Evolutionary conservation across 2,113 vertebrate genomes (phyloP).

Genomic region (Apodemus speciosus): DNA sequence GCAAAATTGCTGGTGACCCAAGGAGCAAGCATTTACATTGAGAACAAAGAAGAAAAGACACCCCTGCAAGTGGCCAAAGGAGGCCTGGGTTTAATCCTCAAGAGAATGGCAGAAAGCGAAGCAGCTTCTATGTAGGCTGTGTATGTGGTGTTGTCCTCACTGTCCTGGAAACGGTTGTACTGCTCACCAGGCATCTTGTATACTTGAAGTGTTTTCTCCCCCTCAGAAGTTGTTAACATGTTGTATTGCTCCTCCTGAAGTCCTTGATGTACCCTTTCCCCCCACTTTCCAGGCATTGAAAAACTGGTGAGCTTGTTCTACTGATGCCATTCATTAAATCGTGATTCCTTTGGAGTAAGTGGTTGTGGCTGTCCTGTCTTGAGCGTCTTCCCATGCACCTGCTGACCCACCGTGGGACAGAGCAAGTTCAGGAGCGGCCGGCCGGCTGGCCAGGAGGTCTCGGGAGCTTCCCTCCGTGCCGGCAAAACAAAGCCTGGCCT

Average conservation of each 20-base stretch:
- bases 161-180: constrained; percentile 35
- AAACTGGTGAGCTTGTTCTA: constrained; percentile 48
- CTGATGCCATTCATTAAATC: constrained; percentile 38
- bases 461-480: neutral
- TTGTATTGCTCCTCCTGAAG: constrained; percentile 10
- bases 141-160: constrained; percentile 17
- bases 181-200: neutral
- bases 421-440: neutral
- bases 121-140: constrained; percentile 27
- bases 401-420: neutral
- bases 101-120: constrained; percentile 92
- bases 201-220: constrained; percentile 14
- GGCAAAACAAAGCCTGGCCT: constrained; percentile 42
- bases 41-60: constrained; percentile 97
- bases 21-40: constrained; percentile 96
- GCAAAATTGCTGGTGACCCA: constrained; percentile 95
- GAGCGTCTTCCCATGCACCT: neutral
- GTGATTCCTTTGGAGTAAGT: constrained; percentile 28
- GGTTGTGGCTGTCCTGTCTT: constrained; percentile 27
- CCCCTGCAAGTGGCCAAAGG: constrained; percentile 94
- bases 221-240: constrained; percentile 18
- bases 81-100: constrained; percentile 89
- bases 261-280: constrained; percentile 36
- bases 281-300: constrained; percentile 38
- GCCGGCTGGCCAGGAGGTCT: neutral